Evolutionary conservation across 2,797 vertebrate genomes (phyloP).

Genomic region (Diplodus sargus): DNA sequence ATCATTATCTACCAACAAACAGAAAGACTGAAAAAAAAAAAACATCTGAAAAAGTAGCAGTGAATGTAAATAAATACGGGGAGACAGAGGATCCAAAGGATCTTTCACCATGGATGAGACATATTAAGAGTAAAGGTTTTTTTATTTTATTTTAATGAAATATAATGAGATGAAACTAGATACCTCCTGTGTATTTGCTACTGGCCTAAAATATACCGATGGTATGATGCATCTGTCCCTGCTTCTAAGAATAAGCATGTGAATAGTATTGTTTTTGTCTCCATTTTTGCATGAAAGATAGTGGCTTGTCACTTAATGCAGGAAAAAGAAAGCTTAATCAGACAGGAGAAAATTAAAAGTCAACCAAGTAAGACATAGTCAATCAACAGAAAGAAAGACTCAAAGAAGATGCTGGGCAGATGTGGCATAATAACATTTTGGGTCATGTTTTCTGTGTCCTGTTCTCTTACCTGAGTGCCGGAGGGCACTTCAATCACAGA

Average conservation of each 20-base stretch:
- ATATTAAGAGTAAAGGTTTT: not conserved
- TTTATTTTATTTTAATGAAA: no score
- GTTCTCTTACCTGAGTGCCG: slow-evolving; percentile 75
- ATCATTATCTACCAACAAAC: slow-evolving; percentile 5
- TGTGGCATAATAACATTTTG: not conserved
- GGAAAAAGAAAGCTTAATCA: not conserved
- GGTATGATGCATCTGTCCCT: not conserved
- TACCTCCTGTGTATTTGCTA: not conserved
- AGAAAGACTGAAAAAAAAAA: not conserved
- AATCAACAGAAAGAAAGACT: not conserved
- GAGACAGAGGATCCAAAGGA: not conserved
- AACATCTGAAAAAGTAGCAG: not conserved
- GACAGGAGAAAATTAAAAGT: not conserved
- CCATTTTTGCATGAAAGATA: not conserved
- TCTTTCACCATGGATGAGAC: not conserved
- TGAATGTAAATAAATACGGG: not conserved
- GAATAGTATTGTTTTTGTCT: not conserved
- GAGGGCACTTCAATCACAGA: slow-evolving; percentile 85
- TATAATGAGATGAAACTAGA: not conserved
- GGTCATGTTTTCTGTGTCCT: not conserved
- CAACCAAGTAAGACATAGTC: not conserved
- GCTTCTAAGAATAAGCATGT: slow-evolving; percentile 3
- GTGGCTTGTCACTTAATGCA: not conserved
- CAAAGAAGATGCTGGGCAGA: not conserved
- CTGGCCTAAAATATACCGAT: not conserved